These are phyloP conservation scores for Vultur gryphus DNA, from an alignment of 2,797 vertebrate species.

Conservation along the genomic window DNA sequence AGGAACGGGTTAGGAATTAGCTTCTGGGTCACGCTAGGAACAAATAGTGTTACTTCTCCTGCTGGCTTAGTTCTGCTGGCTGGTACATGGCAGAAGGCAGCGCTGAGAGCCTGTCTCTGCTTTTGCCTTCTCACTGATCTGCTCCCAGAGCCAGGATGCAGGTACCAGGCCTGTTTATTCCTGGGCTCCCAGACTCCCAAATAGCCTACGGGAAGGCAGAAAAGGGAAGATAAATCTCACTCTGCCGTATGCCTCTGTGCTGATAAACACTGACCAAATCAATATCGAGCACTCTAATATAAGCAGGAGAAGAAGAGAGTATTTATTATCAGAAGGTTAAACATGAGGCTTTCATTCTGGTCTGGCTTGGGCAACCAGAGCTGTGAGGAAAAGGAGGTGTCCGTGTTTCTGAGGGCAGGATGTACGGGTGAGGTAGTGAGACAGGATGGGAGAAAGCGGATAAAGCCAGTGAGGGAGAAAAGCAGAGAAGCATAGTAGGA, in stretches of 20 bases:
- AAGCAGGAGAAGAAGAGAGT: background rate
- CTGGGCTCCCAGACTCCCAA: background rate
- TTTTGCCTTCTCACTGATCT: background rate
- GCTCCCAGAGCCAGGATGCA: fast-evolving
- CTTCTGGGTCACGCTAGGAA: background rate
- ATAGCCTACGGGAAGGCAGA: background rate
- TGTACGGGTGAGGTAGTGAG: background rate
- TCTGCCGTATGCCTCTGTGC: background rate
- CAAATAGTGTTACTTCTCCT: background rate
- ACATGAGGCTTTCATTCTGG: fast-evolving
- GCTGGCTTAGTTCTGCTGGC: background rate
- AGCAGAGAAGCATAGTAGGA: background rate
- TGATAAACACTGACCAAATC: background rate
- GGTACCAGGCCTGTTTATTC: background rate
- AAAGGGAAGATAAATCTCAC: background rate
- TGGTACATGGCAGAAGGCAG: background rate
- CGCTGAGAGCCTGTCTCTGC: background rate
- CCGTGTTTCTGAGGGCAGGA: background rate
- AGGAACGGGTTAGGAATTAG: background rate
- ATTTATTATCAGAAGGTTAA: background rate
- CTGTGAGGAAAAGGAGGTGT: background rate
- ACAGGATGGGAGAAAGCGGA: background rate
- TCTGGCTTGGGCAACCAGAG: background rate
- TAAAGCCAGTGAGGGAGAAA: background rate
- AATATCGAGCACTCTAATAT: background rate